These are phyloP conservation scores for Diarsia rubi DNA, from an alignment of 2,888 invertebrate genomes.

Conservation along the genomic window DNA sequence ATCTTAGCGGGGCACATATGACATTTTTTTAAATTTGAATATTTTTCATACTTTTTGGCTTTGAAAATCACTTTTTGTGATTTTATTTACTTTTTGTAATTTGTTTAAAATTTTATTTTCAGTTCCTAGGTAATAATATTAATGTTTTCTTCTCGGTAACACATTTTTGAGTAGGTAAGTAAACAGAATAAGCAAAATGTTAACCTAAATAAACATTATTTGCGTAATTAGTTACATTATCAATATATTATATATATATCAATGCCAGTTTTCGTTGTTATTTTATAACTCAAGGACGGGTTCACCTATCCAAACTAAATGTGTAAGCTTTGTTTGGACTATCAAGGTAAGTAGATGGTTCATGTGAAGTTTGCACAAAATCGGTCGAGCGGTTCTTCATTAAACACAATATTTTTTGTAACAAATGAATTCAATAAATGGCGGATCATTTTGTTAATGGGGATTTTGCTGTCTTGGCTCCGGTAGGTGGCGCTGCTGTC, in stretches of 20 bases:
- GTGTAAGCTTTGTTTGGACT: no score
- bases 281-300: no score
- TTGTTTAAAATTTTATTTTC: not conserved
- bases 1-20: constrained; percentile 60
- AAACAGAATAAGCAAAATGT: constrained; percentile 21
- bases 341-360: no score
- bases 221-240: constrained; percentile 4
- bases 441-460: no score
- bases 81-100: constrained; percentile 9
- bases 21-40: constrained; percentile 54
- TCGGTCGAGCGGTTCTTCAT: no score
- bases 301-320: no score
- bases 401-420: no score
- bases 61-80: constrained; percentile 6
- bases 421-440: no score
- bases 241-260: not conserved
- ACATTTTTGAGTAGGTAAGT: not conserved
- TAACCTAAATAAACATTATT: constrained; percentile 8
- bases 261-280: no score
- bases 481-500: no score
- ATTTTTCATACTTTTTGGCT: not conserved
- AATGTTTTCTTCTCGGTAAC: not conserved
- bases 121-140: not conserved
- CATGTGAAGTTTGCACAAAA: no score
- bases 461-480: no score